Base-by-base conservation (phyloP, 2,113 vertebrate genomes). In the Oostethus manadensis region DNA sequence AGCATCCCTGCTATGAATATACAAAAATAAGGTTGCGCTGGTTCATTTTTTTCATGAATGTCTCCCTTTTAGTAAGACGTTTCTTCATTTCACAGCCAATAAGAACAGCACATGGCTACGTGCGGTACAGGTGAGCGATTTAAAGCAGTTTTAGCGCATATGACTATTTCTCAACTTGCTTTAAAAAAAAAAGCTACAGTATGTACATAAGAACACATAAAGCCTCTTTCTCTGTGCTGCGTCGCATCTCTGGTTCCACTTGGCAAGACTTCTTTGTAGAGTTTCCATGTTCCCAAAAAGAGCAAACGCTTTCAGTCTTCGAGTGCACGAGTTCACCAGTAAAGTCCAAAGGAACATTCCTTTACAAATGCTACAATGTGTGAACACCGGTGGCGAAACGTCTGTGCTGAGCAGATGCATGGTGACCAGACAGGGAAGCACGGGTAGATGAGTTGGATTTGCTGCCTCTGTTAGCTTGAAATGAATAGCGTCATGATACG, bases 381-480 rank as follows among this genome's bases (percentile, higher is more conserved):
- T 23, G 55, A 58, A 46, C 13, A 48, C 51, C 26, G 50, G 18
- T 13, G 23, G n/a, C 13, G 1, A 35, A 51, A 50, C 1, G 26
- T 58, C 1, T 50, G 63, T 11, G 51, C 46, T 40, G 0, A 3
- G 15, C 38, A 23, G 43, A 23, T 22, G 45, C 59, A 58, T 64
- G 53, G 47, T 60, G 45, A 40, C 35, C 5, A 55, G 60, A 60
- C 20, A 42, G 2, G 54, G 35, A 70, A 63, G 66, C n/a, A 60
- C 10, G 8, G n/a, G 56, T 38, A 15, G 55, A 66, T 14, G 46
- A 4, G 35, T 15, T 61, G 48, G 62, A 40, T 33, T 11, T 10
- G 16, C 48, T 71, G 62, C 38, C 51, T 71, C 54, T 51, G 33
- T 42, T 13, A 1, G 45, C 47, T 44, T 29, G 42, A 16, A 33